A percentile compares a stretch with the other conserved stretches of the same genome.
Evolutionary conservation across 2,888 invertebrate species (phyloP).

Genomic region (Dastarcus helophoroides): DNA sequence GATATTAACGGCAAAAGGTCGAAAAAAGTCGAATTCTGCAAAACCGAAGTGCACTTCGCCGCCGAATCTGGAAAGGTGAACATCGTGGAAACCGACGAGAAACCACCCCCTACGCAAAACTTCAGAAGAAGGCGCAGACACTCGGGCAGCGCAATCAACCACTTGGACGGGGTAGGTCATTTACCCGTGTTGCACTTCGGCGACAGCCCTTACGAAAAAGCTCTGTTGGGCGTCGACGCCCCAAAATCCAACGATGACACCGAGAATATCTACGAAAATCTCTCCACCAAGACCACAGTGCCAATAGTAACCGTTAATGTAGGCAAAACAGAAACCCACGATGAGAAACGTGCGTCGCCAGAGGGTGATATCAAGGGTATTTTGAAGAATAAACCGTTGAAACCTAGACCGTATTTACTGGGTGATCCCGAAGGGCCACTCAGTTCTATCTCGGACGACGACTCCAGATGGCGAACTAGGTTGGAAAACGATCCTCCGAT

Average conservation of each 20-base stretch:
- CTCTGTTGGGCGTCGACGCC: conserved; percentile 26
- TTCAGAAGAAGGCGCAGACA: conserved; percentile 57
- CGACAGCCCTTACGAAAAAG: conserved; percentile 40
- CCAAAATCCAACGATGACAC: conserved; percentile 9
- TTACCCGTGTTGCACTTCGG: conserved; percentile 57
- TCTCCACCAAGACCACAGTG: conserved; percentile 9
- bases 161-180: conserved; percentile 35
- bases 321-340: conserved; percentile 13
- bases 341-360: conserved; percentile 20
- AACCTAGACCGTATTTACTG: conserved; percentile 63
- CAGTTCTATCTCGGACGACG: conserved; percentile 23
- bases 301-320: conserved; percentile 24
- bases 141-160: conserved; percentile 34
- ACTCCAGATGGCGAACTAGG: conserved; percentile 40
- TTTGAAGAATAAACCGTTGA: conserved; percentile 61
- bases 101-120: conserved; percentile 74
- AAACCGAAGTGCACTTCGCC: conserved; percentile 80
- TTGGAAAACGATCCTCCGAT: conserved; percentile 28
- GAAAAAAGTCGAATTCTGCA: conserved; percentile 76
- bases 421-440: conserved; percentile 47
- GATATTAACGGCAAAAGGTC: conserved; percentile 36
- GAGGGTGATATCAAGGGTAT: conserved; percentile 50
- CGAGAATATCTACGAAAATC: conserved; percentile 13
- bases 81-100: conserved; percentile 78
- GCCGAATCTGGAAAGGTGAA: conserved; percentile 77